Evolutionary conservation across 1,140 invertebrate species (phyloP), one percentile per base, ranked within the genome.

Genomic region (Hycleus cichorii): DNA sequence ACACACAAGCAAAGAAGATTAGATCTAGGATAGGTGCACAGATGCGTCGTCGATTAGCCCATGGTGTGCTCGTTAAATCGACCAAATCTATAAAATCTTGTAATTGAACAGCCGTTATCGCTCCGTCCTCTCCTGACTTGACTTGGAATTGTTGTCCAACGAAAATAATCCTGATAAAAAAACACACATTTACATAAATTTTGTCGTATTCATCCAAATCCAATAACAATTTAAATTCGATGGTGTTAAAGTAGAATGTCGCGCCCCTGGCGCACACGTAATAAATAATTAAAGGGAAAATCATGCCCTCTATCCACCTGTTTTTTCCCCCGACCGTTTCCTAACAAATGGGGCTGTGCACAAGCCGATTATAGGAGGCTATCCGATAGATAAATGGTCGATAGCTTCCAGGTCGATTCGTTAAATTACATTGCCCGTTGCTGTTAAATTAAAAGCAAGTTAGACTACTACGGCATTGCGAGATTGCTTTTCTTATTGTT

Each of bases 401-500:
- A 65, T 65, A 58, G 58, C 53, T 47, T 57, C 58, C 57, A 65
- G 64, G 63, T 65, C 64, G 64, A 65, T 65, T 47, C 59, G 58
- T 50, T 62, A 64, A 65, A 65, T 65, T 65, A 65, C 64, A 62
- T 61, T 50, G 64, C 62, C 64, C 64, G 55, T 45, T 47, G 54
- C 59, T 62, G 61, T 63, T 65, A 64, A 65, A 65, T 65, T 65
- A 65, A 65, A 65, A 65, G 64, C 61, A 57, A 65, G 64, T 65
- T 65, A 64, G 61, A 63, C 64, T 60, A 58, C 64, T 60, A 58
- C 64, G 39, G 48, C 52, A 49, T 47, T 38, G 56, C 58, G 48
- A 48, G 57, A 59, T 62, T 49, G 51, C 52, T 62, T 59, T 59
- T 62, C 50, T 55, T 56, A 60, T 60, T 56, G 51, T 48, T 49